Evolutionary conservation across 2,888 invertebrate species (phyloP).

Genomic region (Heliconius aoede): DNA sequence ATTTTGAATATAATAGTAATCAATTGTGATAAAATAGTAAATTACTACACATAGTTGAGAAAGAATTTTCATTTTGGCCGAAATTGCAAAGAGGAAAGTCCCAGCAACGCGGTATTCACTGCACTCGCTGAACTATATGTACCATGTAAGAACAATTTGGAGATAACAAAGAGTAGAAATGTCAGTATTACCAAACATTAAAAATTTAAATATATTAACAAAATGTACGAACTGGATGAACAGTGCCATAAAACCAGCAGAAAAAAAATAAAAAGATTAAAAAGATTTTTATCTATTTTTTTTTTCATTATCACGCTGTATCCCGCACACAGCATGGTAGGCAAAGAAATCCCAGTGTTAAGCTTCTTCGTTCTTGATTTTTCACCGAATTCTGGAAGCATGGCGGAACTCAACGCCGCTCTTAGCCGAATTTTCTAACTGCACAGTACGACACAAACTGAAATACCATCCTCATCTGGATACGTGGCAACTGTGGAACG

Average conservation of each 20-base stretch:
- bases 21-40: neutral
- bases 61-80: conserved; percentile 56
- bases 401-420: too few species aligned
- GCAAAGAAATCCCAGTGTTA: too few species aligned
- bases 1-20: neutral
- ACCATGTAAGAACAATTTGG: conserved; percentile 42
- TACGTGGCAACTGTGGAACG: too few species aligned
- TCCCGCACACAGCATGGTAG: too few species aligned
- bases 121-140: conserved; percentile 48
- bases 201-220: neutral
- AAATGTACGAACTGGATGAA: neutral
- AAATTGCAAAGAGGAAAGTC: conserved; percentile 46
- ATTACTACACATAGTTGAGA: conserved; percentile 42
- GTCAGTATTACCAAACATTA: neutral
- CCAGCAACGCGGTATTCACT: conserved; percentile 47
- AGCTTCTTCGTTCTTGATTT: too few species aligned
- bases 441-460: too few species aligned
- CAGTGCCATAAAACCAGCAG: neutral
- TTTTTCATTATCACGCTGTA: too few species aligned
- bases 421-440: too few species aligned
- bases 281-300: too few species aligned
- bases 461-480: too few species aligned
- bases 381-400: too few species aligned
- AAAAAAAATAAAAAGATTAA: neutral
- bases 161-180: conserved; percentile 25